Base-by-base conservation (phyloP, 2,797 vertebrate species). In the Danionella dracula region DNA sequence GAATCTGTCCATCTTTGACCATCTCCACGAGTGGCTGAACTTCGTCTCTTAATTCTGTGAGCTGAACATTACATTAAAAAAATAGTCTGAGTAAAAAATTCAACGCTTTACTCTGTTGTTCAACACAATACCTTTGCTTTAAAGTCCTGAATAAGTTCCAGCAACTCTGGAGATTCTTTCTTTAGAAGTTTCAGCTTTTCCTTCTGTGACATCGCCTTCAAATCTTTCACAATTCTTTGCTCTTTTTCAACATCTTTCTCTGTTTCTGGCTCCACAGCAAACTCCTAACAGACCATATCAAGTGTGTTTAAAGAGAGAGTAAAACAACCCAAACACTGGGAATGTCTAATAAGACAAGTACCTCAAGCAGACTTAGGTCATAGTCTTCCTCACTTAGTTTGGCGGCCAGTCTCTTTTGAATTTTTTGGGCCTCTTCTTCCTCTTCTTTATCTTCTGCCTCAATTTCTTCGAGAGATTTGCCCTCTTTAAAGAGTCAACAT, bases 81-180 rank as follows among this genome's bases (percentile, higher is more conserved):
- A 4, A 21, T 23, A 53, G 4, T 7, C 10, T 38, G 8, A 35
- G 32, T 9, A 23, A 17, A 19, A 38, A 40, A 11, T 6, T 27
- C 23, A n/a, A n/a, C n/a, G n/a, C n/a, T n/a, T n/a, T n/a, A n/a
- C 0, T 21, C 1, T 63, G 4, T 2, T 37, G 31, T n/a, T n/a
- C 13, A 56, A 27, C 1, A 16, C 5, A 35, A 54, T 66, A 91
- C 91, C 85, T 96, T 98, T 32, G 86, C 78, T 76, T 96, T 93
- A 29, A 98, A 92, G 80, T 99, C 97, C 48, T 92, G 90, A 19
- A 97, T 90, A 31, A 99, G 89, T 66, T 98, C 94, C 71, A 97
- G 80, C 46, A 99, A 83, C 78, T 99, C 97, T 0, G 97, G 97
- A 0, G 95, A 94, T 68, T 99, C 96, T 58, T 95, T 93, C 79